A percentile compares a stretch with the other conserved stretches of the same genome.
phyloP scores from a whole-genome alignment of 2,797 vertebrate genomes.

The Sebastiscus tertius region DNA sequence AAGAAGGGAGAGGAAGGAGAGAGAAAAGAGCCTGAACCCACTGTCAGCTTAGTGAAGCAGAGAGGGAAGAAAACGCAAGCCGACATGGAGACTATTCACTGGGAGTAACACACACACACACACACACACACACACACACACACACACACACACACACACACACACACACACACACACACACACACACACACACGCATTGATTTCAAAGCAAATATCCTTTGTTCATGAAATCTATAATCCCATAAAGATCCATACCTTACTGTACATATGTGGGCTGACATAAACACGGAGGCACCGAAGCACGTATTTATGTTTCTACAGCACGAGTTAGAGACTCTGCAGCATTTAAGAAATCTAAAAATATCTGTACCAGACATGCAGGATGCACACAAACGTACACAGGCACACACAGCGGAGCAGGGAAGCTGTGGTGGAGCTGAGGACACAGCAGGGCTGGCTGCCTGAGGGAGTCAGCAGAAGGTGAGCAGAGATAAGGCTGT shows the following conservation, averaged over 20 bases:
- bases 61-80: conserved; percentile 54
- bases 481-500: conserved; percentile 84
- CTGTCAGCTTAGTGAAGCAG: conserved; percentile 76
- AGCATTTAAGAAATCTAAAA: conserved; percentile 68
- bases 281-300: conserved; percentile 28
- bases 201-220: conserved; percentile 9
- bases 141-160: conserved; percentile 32
- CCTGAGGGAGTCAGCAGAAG: conserved; percentile 85
- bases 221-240: conserved; percentile 16
- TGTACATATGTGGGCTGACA: conserved; percentile 18
- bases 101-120: conserved; percentile 40
- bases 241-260: conserved; percentile 15
- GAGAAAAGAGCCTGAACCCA: conserved; percentile 52
- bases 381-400: conserved; percentile 24
- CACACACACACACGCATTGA: background rate
- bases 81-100: conserved; percentile 65
- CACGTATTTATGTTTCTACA: conserved; percentile 28
- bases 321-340: conserved; percentile 44
- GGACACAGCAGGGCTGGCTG: conserved; percentile 75
- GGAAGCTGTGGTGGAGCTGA: conserved; percentile 59
- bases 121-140: background rate
- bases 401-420: background rate
- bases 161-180: background rate
- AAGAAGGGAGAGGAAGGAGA: background rate
- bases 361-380: conserved; percentile 59